Evolutionary conservation across 2,888 invertebrate genomes (phyloP).

Genomic region (Seira ritae): DNA sequence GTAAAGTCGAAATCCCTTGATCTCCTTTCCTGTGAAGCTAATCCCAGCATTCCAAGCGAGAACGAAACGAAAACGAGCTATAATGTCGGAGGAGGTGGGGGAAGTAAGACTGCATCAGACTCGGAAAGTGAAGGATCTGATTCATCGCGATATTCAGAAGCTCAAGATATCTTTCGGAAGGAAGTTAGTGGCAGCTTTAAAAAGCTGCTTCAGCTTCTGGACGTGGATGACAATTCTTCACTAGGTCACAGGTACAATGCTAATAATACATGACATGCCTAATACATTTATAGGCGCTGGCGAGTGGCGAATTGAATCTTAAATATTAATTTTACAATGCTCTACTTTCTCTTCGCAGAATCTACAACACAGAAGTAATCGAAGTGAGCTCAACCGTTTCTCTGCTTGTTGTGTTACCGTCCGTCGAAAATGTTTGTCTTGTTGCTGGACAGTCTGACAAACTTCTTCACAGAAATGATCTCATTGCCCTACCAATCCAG

Average conservation of each 20-base stretch:
- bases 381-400: constrained; percentile 94
- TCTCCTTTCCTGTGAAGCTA: constrained; percentile 59
- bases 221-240: constrained; percentile 69
- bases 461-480: constrained; percentile 88
- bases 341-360: constrained; percentile 76
- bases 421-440: constrained; percentile 93
- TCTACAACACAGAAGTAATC: constrained; percentile 95
- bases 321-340: constrained; percentile 29
- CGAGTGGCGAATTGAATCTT: constrained; percentile 17
- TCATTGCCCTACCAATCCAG: constrained; percentile 93
- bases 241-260: constrained; percentile 70
- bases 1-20: constrained; percentile 69
- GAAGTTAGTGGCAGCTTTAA: constrained; percentile 69
- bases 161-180: constrained; percentile 70
- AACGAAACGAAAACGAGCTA: constrained; percentile 46
- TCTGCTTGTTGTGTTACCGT: constrained; percentile 93
- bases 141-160: constrained; percentile 62
- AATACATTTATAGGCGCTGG: not conserved
- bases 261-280: not conserved
- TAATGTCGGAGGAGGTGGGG: not conserved
- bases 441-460: constrained; percentile 89
- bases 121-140: constrained; percentile 60
- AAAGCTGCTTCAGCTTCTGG: constrained; percentile 69
- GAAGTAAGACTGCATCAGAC: constrained; percentile 49
- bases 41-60: constrained; percentile 48